Evolutionary conservation across 2,888 invertebrate species (phyloP).

Genomic region (Parnassius orleans): DNA sequence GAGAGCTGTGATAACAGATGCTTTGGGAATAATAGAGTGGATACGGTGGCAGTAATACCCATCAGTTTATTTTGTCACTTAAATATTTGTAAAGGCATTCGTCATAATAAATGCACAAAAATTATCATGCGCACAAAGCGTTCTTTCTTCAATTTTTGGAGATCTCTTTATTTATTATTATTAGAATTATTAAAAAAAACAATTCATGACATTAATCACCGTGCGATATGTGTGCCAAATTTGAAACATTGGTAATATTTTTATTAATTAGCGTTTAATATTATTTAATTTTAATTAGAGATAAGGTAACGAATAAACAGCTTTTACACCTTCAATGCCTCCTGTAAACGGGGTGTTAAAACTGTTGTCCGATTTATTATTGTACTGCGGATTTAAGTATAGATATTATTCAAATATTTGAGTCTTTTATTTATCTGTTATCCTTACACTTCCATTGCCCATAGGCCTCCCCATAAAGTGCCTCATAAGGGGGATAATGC

Average conservation of each 20-base stretch:
- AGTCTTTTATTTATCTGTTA: not conserved
- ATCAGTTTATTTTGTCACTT: slow-evolving; percentile 20
- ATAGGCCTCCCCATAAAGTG: too few relatives aligned
- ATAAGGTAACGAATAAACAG: slow-evolving; percentile 61
- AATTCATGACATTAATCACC: slow-evolving; percentile 14
- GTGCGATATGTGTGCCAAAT: slow-evolving; percentile 51
- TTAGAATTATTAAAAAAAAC: slow-evolving; percentile 18
- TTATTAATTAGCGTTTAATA: slow-evolving; percentile 35
- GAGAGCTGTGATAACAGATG: slow-evolving; percentile 74
- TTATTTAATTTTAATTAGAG: slow-evolving; percentile 37
- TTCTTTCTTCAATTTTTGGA: slow-evolving; percentile 19
- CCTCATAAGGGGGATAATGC: too few relatives aligned
- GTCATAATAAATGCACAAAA: slow-evolving; percentile 24
- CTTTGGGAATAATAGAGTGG: slow-evolving; percentile 50
- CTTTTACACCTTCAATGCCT: slow-evolving; percentile 69
- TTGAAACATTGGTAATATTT: slow-evolving; percentile 33
- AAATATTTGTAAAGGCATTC: slow-evolving; percentile 17
- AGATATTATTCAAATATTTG: slow-evolving; percentile 65
- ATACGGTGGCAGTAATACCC: slow-evolving; percentile 38
- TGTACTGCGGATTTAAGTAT: slow-evolving; percentile 69
- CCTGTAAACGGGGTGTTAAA: slow-evolving; percentile 64
- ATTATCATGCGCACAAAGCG: slow-evolving; percentile 26
- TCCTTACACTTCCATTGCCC: too few relatives aligned
- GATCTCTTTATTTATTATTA: slow-evolving; percentile 18
- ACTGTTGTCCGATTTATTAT: slow-evolving; percentile 74